Evolutionary conservation across 2,797 vertebrate species (phyloP).

Genomic region (Anguilla marmorata): DNA sequence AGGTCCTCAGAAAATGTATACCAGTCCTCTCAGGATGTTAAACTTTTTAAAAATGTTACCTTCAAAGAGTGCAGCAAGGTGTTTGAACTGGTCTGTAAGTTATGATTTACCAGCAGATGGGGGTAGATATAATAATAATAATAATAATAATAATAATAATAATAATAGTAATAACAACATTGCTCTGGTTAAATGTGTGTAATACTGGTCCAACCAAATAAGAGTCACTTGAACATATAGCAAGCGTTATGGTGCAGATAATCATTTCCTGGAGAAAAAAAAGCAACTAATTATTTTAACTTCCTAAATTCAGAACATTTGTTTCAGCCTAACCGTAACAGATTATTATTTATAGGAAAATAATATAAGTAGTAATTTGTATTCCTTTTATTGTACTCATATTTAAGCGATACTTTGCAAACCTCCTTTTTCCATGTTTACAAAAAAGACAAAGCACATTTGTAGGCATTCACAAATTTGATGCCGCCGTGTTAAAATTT

Average conservation of each 20-base stretch:
- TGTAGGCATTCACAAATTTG: constrained; percentile 90
- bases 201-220: constrained; percentile 63
- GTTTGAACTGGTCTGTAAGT: not conserved
- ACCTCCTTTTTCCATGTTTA: constrained; percentile 76
- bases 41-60: not conserved
- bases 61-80: not conserved
- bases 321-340: constrained; percentile 71
- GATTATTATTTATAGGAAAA: constrained; percentile 88
- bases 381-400: constrained; percentile 67
- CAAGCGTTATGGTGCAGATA: constrained; percentile 59
- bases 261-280: constrained; percentile 58
- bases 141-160: not conserved
- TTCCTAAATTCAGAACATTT: constrained; percentile 66
- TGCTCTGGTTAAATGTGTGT: constrained; percentile 52
- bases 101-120: constrained; percentile 33
- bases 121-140: constrained; percentile 42
- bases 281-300: constrained; percentile 58
- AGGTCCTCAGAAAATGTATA: not conserved
- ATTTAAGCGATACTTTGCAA: constrained; percentile 83
- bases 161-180: constrained; percentile 29
- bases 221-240: constrained; percentile 51
- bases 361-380: constrained; percentile 84
- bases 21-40: not conserved
- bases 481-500: constrained; percentile 89
- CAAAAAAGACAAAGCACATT: constrained; percentile 77